Evolutionary conservation across 2,113 vertebrate species (phyloP).

Genomic region (Leptocoma aspasia): DNA sequence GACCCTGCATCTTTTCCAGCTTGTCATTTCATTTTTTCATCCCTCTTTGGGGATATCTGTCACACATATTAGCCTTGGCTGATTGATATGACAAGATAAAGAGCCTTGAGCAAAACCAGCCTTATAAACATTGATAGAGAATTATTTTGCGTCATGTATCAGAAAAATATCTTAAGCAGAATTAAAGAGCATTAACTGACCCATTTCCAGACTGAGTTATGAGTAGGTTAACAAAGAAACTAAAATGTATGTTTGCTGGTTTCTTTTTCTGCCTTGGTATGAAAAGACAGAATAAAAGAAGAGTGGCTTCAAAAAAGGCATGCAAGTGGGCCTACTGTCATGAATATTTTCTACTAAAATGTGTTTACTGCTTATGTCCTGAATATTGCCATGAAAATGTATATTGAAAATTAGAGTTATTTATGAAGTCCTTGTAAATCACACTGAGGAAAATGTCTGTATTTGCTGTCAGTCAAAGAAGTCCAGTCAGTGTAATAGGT

Average conservation of each 20-base stretch:
- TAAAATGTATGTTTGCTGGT: not conserved
- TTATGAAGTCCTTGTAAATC: not conserved
- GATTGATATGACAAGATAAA: constrained; percentile 7
- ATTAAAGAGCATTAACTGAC: not conserved
- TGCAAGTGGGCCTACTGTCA: not conserved
- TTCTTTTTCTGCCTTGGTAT: not conserved
- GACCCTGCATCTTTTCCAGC: not conserved
- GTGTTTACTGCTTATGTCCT: not conserved
- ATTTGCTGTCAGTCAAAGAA: not conserved
- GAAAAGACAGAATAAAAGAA: not conserved
- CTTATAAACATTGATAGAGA: not conserved
- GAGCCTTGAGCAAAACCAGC: not conserved
- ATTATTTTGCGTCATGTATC: not conserved
- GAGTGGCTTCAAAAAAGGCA: not conserved
- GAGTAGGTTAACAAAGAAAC: not conserved
- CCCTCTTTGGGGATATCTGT: constrained; percentile 3
- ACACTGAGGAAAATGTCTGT: not conserved
- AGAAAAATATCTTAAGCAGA: not conserved
- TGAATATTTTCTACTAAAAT: not conserved
- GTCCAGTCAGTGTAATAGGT: not conserved
- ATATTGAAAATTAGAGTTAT: not conserved
- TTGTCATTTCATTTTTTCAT: not conserved
- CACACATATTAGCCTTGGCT: not conserved
- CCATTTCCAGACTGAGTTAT: not conserved
- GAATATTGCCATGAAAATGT: not conserved